Base-by-base conservation (phyloP, 2,113 vertebrate genomes). In the Gopherus evgoodei region DNA sequence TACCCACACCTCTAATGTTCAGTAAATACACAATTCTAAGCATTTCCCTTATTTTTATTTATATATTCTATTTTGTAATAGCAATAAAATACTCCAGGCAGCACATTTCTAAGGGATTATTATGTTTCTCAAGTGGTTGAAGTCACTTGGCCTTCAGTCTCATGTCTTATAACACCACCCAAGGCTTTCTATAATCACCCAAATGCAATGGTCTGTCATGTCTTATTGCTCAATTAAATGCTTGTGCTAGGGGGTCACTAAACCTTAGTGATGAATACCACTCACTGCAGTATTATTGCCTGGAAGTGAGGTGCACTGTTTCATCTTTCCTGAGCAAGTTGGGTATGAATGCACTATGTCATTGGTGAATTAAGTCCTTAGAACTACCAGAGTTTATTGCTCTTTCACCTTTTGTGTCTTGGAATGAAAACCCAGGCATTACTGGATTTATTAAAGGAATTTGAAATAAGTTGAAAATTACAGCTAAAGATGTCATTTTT, bases 391-490 rank as follows among this genome's bases (percentile, higher is more conserved):
- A 13, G 3, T 0, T 0, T 53, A 12, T 53, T 91, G 38, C 86
- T 49, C n/a, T 86, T 54, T n/a, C 12, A 5, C 72, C 12, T 57
- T 92, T 69, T 27, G 16, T 14, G 9, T 65, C 8, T 83, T 92
- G 86, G 89, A 83, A 81, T 89, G 29, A 16, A 97, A 97, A 94
- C 79, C 78, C 82, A 59, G 35, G 62, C n/a, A 47, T 80, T 84
- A n/a, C 83, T 84, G n/a, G 80, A 78, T 91, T 52, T 82, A 95
- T 88, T n/a, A 87, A 92, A 94, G 54, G 22, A 83, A 90, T 90
- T 38, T 94, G 89, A 95, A 50, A 69, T 81, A 88, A 94, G 72
- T 83, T 75, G 53, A 86, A 96, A 97, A 53, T 57, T 90, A 78
- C 65, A 93, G 80, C 65, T 93, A 90, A 92, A 91, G 59, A 42